phyloP scores from a whole-genome alignment of 2,797 vertebrate genomes.

The Pseudochaenichthys georgianus region DNA sequence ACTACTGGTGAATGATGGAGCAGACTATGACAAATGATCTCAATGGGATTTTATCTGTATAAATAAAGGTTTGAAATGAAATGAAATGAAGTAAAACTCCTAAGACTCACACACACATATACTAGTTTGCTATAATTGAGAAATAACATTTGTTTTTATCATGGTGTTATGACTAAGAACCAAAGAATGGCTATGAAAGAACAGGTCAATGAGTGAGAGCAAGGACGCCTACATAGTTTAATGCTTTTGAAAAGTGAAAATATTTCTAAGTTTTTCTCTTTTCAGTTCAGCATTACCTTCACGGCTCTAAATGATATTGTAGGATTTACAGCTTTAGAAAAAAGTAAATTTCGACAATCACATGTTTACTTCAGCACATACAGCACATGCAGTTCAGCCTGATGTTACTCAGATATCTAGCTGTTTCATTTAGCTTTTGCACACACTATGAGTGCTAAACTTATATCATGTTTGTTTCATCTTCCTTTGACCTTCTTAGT shows the following conservation, averaged over 20 bases:
- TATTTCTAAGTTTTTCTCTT: conserved; percentile 8
- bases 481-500: conserved; percentile 35
- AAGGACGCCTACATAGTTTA: conserved; percentile 5
- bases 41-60: too few species aligned
- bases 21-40: too few species aligned
- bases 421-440: not conserved
- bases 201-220: not conserved
- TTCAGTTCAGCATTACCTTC: conserved; percentile 21
- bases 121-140: not conserved
- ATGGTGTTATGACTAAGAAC: not conserved
- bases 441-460: not conserved
- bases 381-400: not conserved
- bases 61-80: too few species aligned
- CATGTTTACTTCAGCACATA: not conserved
- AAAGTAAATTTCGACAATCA: conserved; percentile 2
- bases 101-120: not conserved
- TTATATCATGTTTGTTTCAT: not conserved
- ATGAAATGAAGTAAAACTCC: too few species aligned
- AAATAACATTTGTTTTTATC: not conserved
- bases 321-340: conserved; percentile 5
- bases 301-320: not conserved
- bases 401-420: not conserved
- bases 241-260: conserved; percentile 19
- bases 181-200: not conserved
- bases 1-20: too few species aligned